Evolutionary conservation across 1,140 invertebrate genomes (phyloP).

Genomic region (Drepana arcuata): DNA sequence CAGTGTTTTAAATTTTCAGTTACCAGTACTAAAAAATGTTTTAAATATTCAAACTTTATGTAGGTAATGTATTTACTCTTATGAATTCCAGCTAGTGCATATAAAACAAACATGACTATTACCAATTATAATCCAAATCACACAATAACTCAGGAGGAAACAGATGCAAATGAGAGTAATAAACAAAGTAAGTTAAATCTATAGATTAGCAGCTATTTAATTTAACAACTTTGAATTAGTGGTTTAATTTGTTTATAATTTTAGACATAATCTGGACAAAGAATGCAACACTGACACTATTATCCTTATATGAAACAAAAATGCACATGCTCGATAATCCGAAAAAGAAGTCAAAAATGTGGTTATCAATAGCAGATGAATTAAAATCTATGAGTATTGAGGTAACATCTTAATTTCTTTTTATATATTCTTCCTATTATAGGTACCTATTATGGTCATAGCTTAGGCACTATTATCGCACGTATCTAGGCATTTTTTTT

Average conservation of each 20-base stretch:
- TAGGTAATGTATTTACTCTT: slow-evolving; percentile 8
- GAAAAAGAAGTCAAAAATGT: slow-evolving; percentile 56
- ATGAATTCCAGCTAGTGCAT: slow-evolving; percentile 21
- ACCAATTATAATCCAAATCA: slow-evolving; percentile 28
- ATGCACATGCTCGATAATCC: slow-evolving; percentile 46
- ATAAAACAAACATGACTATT: slow-evolving; percentile 33
- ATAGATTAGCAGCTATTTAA: not conserved
- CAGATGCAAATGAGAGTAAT: slow-evolving; percentile 30
- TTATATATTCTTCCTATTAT: slow-evolving; percentile 1
- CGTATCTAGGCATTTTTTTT: too few relatives aligned
- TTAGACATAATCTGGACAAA: slow-evolving; percentile 49
- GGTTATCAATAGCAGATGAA: slow-evolving; percentile 47
- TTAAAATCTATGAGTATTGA: slow-evolving; percentile 42
- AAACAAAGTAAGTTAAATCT: slow-evolving; percentile 34
- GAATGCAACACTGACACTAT: slow-evolving; percentile 38
- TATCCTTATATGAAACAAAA: slow-evolving; percentile 51
- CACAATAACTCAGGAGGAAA: slow-evolving; percentile 31
- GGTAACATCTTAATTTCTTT: slow-evolving; percentile 16
- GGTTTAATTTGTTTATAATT: slow-evolving; percentile 10
- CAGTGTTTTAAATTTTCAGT: too few relatives aligned
- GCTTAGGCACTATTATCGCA: too few relatives aligned
- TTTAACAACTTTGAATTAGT: too few relatives aligned
- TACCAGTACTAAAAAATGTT: too few relatives aligned
- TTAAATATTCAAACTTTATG: too few relatives aligned
- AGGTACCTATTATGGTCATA: too few relatives aligned